These are phyloP conservation scores for Diglossa brunneiventris DNA, from an alignment of 2,113 vertebrate species.

Conservation along the genomic window DNA sequence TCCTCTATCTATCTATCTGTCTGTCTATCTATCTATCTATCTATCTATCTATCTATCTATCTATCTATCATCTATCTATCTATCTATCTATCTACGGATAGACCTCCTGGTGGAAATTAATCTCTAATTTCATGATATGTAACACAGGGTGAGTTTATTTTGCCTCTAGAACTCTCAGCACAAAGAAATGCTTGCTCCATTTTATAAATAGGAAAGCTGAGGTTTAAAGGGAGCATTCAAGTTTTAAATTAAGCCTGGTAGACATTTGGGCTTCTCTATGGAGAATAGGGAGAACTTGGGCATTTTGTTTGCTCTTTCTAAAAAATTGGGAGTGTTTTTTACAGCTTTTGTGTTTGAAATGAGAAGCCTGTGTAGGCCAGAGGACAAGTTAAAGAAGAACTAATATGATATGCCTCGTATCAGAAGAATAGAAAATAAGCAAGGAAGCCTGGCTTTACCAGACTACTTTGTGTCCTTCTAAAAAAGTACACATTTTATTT, in stretches of 20 bases:
- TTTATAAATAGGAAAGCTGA: neutral
- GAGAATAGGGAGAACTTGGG: neutral
- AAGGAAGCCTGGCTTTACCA: neutral
- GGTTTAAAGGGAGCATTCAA: neutral
- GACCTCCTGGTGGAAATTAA: neutral
- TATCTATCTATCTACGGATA: neutral
- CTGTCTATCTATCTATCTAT: neutral
- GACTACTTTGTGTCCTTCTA: neutral
- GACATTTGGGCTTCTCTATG: neutral
- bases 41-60: neutral
- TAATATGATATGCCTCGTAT: neutral
- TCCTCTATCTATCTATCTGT: neutral
- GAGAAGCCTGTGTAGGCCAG: neutral
- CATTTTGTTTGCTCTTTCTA: neutral
- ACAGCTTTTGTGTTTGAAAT: neutral
- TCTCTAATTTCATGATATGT: neutral
- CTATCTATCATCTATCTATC: neutral
- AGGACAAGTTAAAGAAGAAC: neutral
- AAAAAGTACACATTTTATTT: neutral
- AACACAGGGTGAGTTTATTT: neutral
- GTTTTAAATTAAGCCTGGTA: neutral
- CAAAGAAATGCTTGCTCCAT: neutral
- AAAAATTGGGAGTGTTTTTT: neutral
- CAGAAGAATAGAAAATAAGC: neutral
- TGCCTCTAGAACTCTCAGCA: neutral